Percentiles rank a stretch among this genome's conserved stretches.
phyloP scores from a whole-genome alignment of 2,113 vertebrate species.

The Uropsilus gracilis region DNA sequence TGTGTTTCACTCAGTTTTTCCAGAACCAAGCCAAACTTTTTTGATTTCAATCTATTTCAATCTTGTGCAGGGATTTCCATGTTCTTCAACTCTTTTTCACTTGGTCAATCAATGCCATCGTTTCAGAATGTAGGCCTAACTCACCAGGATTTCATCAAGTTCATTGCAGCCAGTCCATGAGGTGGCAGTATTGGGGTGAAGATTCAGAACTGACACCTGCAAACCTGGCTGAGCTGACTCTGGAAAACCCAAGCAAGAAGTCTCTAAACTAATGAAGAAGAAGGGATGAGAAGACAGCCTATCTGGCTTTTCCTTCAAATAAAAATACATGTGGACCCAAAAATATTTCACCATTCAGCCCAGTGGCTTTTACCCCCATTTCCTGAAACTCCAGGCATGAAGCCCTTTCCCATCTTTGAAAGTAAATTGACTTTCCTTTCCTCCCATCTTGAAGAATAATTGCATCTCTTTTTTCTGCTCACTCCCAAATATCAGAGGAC shows the following conservation, averaged over 20 bases:
- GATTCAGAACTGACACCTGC: background rate
- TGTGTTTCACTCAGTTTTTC: background rate
- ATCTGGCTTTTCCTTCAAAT: background rate
- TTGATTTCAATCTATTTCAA: background rate
- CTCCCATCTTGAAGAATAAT: background rate
- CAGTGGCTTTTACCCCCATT: background rate
- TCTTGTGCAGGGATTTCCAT: background rate
- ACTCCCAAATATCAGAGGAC: background rate
- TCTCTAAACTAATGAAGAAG: background rate
- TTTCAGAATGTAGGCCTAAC: background rate
- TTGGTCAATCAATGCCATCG: background rate
- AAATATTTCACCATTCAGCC: background rate
- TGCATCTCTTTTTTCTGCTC: background rate
- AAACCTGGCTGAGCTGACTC: background rate
- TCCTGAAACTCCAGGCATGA: background rate
- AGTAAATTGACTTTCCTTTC: background rate
- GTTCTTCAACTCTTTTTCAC: background rate
- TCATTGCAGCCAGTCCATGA: background rate
- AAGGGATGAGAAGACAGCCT: background rate
- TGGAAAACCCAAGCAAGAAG: background rate
- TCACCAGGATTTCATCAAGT: background rate
- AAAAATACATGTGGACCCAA: background rate
- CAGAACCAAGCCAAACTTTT: background rate
- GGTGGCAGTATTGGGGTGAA: background rate
- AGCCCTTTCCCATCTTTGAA: background rate